Conservation (phyloP, 35 echinoderm and acorn worm genomes). For the Ophioderma brevispina region DNA sequence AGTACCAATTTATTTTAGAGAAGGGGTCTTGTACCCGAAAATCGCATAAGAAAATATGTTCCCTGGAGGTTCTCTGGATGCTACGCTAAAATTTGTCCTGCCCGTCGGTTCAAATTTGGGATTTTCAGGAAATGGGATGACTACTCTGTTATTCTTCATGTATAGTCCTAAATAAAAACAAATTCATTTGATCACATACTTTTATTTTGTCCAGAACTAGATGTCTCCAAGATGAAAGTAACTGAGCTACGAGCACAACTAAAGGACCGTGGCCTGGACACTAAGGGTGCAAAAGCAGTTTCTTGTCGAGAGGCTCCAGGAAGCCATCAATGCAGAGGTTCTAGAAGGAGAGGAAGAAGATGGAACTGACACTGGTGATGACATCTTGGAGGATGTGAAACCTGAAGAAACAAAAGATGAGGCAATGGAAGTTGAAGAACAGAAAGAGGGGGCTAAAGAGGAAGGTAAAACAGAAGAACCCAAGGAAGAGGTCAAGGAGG, state of each 20-base stretch:
- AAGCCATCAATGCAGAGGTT: constrained; percentile 49
- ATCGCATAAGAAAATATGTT: no score
- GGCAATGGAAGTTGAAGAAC: constrained; percentile 8
- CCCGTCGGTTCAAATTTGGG: no score
- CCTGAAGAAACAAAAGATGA: background rate
- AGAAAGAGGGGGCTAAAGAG: background rate
- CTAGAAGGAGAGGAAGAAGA: constrained; percentile 51
- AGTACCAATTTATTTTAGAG: no score
- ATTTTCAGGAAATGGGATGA: no score
- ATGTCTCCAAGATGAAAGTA: constrained; percentile 93
- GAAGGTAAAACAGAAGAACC: no score
- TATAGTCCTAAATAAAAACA: no score
- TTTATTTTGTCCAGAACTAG: constrained; percentile 12
- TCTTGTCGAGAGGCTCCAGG: constrained; percentile 67
- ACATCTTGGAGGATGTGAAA: background rate
- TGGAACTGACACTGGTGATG: constrained; percentile 5
- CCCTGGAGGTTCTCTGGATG: no score
- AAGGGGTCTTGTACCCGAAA: no score
- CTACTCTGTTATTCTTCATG: no score
- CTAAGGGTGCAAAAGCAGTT: constrained; percentile 89
- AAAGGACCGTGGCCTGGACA: constrained; percentile 83
- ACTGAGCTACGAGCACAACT: constrained; percentile 77
- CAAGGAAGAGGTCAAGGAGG: constrained; percentile 18
- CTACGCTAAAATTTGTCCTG: no score
- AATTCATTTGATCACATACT: background rate